phyloP scores from a whole-genome alignment of 2,888 invertebrate species.

The Emmelina monodactyla region DNA sequence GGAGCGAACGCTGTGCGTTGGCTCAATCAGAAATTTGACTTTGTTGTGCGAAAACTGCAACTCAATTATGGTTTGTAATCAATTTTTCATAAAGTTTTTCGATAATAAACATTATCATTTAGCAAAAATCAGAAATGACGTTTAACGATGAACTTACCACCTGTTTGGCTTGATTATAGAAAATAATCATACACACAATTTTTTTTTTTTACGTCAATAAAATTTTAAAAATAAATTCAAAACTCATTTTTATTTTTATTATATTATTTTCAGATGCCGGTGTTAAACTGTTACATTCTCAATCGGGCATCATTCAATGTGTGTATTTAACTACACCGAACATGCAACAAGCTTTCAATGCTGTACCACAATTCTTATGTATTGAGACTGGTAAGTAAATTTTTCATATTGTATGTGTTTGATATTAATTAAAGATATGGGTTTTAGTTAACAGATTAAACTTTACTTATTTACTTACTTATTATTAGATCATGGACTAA shows the following conservation, averaged over 20 bases:
- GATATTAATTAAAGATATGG: not conserved
- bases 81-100: no score
- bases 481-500: no score
- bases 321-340: conserved; percentile 56
- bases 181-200: no score
- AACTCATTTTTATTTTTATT: no score
- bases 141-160: no score
- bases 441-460: no score
- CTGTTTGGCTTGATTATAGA: no score
- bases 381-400: conserved; percentile 45
- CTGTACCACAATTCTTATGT: conserved; percentile 57
- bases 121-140: no score
- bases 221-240: no score
- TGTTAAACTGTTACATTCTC: conserved; percentile 50
- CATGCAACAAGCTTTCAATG: conserved; percentile 59
- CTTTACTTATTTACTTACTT: no score
- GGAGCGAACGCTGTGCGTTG: conserved; percentile 48
- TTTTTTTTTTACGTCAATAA: no score
- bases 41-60: conserved; percentile 52
- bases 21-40: conserved; percentile 58
- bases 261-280: conserved; percentile 53
- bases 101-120: no score
- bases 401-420: not conserved
- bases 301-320: conserved; percentile 44
- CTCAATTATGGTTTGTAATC: conserved; percentile 43